Evolutionary conservation across 2,113 vertebrate genomes (phyloP).

Genomic region (Athene noctua): DNA sequence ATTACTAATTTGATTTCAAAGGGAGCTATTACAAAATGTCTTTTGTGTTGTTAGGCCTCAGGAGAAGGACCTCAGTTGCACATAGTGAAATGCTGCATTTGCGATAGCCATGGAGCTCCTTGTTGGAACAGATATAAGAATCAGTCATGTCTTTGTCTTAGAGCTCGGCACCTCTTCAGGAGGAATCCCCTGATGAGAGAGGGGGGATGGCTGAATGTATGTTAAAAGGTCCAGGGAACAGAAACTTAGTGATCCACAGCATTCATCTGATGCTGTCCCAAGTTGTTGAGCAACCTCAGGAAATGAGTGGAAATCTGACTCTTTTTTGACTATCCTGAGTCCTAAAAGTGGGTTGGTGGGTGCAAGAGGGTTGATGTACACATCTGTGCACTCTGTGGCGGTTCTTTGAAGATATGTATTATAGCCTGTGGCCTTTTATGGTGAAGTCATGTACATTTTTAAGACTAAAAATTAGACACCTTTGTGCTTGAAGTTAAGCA

Average conservation of each 20-base stretch:
- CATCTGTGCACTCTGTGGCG: conserved; percentile 32
- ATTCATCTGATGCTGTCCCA: conserved; percentile 12
- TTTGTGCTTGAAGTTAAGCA: conserved; percentile 49
- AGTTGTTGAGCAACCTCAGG: conserved; percentile 26
- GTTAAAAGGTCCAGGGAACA: conserved; percentile 36
- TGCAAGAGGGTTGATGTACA: not conserved
- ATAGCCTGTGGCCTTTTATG: conserved; percentile 41
- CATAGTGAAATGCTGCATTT: conserved; percentile 23
- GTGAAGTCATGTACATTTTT: conserved; percentile 19
- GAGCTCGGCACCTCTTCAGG: not conserved
- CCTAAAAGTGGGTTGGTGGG: not conserved
- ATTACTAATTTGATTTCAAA: conserved; percentile 67
- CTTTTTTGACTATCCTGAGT: conserved; percentile 1
- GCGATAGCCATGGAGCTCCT: not conserved
- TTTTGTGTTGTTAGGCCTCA: conserved; percentile 59
- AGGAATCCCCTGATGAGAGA: conserved; percentile 43
- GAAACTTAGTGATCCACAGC: conserved; percentile 64
- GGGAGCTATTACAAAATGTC: conserved; percentile 54
- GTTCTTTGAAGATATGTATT: conserved; percentile 47
- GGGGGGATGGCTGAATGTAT: not conserved
- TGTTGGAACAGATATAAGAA: conserved; percentile 25
- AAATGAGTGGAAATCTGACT: conserved; percentile 53
- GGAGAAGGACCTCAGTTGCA: conserved; percentile 45
- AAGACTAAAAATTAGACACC: conserved; percentile 37
- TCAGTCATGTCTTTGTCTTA: conserved; percentile 52